Evolutionary conservation across 2,888 invertebrate genomes (phyloP).

Genomic region (Cephus runcator): DNA sequence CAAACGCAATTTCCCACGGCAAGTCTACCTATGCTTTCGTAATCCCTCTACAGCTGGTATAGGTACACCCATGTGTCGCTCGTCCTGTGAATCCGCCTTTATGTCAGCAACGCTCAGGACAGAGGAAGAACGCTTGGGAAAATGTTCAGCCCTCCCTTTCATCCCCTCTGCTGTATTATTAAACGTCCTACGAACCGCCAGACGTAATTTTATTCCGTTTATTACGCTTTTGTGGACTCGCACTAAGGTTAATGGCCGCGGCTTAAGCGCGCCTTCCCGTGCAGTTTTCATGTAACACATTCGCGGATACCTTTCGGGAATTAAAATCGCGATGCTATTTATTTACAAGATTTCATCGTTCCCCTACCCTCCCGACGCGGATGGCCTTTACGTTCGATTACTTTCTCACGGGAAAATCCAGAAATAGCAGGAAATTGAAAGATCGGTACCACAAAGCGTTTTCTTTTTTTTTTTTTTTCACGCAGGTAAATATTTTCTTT

Average conservation of each 20-base stretch:
- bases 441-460: not conserved
- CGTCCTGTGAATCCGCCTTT: not conserved
- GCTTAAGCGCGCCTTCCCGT: not conserved
- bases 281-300: not conserved
- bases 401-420: not conserved
- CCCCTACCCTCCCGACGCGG: not conserved
- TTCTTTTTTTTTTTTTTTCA: not conserved
- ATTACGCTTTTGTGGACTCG: constrained; percentile 18
- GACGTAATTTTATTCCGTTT: constrained; percentile 33
- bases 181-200: constrained; percentile 28
- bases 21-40: not conserved
- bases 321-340: not conserved
- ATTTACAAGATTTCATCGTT: not conserved
- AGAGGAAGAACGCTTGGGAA: not conserved
- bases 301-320: not conserved
- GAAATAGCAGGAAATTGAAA: not conserved
- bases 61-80: not conserved
- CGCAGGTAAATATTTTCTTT: not conserved
- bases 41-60: not conserved
- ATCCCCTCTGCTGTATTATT: constrained; percentile 15
- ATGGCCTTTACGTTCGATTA: not conserved
- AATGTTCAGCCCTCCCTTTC: not conserved
- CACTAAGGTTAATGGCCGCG: not conserved
- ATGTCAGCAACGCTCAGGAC: not conserved
- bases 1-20: not conserved